Evolutionary conservation across 2,113 vertebrate genomes (phyloP).

Genomic region (Megaceryle torquata): DNA sequence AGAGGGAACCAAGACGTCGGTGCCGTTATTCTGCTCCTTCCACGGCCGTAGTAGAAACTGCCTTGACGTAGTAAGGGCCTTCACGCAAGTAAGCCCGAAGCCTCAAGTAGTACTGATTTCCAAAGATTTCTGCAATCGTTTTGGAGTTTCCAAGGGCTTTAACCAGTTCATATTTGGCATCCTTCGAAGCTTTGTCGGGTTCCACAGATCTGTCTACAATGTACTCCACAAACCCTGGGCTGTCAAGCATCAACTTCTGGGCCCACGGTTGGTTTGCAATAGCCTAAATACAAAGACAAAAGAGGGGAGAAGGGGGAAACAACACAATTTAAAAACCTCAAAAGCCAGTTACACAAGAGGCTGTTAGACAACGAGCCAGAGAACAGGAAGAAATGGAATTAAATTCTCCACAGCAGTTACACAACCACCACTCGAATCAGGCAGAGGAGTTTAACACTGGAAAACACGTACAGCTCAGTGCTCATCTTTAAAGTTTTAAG

Average conservation of each 20-base stretch:
- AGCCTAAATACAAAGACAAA: constrained; percentile 74
- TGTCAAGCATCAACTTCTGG: constrained; percentile 88
- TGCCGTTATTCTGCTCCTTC: constrained; percentile 87
- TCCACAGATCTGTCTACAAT: constrained; percentile 89
- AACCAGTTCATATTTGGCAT: constrained; percentile 93
- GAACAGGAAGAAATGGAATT: background rate
- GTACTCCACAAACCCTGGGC: constrained; percentile 93
- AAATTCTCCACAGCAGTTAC: background rate
- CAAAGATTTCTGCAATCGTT: constrained; percentile 82
- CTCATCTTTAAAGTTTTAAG: background rate
- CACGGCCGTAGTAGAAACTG: constrained; percentile 83
- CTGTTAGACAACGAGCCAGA: fast-evolving
- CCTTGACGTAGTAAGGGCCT: constrained; percentile 89
- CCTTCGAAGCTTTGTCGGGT: constrained; percentile 89
- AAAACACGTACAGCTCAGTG: background rate
- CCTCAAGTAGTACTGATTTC: constrained; percentile 87
- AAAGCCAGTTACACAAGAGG: background rate
- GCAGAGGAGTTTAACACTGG: background rate
- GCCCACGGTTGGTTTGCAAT: constrained; percentile 90
- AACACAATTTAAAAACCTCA: background rate
- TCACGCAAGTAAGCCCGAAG: constrained; percentile 88
- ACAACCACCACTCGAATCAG: background rate
- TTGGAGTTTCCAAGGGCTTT: constrained; percentile 85
- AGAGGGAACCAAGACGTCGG: background rate
- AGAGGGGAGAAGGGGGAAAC: background rate